Evolutionary conservation across 2,888 invertebrate species (phyloP).

Genomic region (Hirtodrosophila trivittata): DNA sequence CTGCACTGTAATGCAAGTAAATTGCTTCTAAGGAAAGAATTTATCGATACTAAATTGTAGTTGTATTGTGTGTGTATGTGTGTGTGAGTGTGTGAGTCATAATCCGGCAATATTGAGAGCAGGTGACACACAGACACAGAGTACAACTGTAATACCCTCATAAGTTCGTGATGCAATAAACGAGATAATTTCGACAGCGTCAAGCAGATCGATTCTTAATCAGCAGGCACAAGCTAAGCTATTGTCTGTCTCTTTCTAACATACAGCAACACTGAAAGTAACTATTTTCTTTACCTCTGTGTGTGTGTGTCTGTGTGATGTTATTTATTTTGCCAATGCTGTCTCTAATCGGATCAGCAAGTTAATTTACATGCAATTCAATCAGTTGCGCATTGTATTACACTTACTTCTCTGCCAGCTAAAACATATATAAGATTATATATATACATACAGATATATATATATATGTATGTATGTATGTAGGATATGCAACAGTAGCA

Average conservation of each 20-base stretch:
- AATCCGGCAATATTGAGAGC: slow-evolving; percentile 37
- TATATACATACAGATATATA: neutral
- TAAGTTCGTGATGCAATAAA: no score
- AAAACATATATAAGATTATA: slow-evolving; percentile 2
- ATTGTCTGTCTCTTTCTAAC: no score
- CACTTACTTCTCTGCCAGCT: slow-evolving; percentile 13
- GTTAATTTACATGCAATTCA: slow-evolving; percentile 77
- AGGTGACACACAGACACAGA: slow-evolving; percentile 26
- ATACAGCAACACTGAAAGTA: neutral
- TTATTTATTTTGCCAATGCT: slow-evolving; percentile 45
- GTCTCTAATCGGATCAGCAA: slow-evolving; percentile 74
- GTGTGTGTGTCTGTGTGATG: slow-evolving; percentile 5
- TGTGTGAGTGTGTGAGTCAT: slow-evolving; percentile 3
- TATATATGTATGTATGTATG: slow-evolving; percentile 22
- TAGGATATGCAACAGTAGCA: no score
- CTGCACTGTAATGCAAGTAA: no score
- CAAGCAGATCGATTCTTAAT: no score
- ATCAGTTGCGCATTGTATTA: slow-evolving; percentile 65
- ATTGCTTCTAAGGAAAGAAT: slow-evolving; percentile 66
- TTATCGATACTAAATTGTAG: slow-evolving; percentile 61
- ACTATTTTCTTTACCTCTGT: neutral
- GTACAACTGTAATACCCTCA: slow-evolving; percentile 1
- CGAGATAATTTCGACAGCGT: no score
- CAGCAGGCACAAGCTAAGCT: no score
- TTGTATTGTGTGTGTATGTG: slow-evolving; percentile 20